These are phyloP conservation scores for Drosophila nigrodunni DNA, from an alignment of 1,140 invertebrate species.

Conservation along the genomic window DNA sequence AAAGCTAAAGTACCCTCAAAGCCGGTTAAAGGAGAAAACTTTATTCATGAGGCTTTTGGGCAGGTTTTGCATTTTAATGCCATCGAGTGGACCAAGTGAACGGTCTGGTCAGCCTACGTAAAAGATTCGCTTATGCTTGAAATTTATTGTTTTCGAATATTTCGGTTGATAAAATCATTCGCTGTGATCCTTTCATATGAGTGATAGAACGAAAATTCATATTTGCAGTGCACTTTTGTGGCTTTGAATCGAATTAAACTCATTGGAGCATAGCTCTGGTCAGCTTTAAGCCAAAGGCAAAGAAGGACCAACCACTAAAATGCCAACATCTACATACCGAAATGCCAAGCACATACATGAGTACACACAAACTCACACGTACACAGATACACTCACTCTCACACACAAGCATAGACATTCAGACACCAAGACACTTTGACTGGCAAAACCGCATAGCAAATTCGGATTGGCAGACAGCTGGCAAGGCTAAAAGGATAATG, in stretches of 20 bases:
- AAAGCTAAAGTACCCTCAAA: neutral
- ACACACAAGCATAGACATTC: neutral
- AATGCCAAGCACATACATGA: constrained; percentile 29
- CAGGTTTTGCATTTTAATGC: neutral
- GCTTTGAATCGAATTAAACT: constrained; percentile 45
- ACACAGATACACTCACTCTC: constrained; percentile 6
- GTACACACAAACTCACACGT: constrained; percentile 8
- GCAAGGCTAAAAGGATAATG: neutral
- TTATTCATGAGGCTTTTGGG: neutral
- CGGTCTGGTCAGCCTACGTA: neutral
- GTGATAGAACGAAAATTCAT: neutral
- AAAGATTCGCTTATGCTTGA: neutral
- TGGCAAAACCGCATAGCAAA: constrained; percentile 57
- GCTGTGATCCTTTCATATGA: constrained; percentile 7
- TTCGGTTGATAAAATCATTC: constrained; percentile 61
- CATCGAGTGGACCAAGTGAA: neutral
- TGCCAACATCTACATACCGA: constrained; percentile 55
- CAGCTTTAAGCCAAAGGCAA: constrained; percentile 10
- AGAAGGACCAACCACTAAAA: constrained; percentile 46
- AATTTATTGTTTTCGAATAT: neutral
- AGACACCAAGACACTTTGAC: constrained; percentile 1
- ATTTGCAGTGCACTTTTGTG: constrained; percentile 14
- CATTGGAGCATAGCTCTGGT: constrained; percentile 44
- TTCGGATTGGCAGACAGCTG: constrained; percentile 36
- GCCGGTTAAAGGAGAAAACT: neutral